Base-by-base conservation (phyloP, 2,888 invertebrate species). In the Selenia dentaria region DNA sequence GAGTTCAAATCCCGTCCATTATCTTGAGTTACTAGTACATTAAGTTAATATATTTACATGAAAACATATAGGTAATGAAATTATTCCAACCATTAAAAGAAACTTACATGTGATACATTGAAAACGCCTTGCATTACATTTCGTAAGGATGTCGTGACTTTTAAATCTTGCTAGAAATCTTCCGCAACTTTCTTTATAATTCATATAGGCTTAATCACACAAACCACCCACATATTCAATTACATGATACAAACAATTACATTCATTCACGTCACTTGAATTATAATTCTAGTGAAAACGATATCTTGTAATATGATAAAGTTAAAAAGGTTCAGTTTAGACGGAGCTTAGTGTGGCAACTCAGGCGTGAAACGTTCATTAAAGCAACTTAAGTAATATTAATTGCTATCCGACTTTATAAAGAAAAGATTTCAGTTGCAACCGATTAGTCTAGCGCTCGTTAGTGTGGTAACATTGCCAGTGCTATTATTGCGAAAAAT, bases 341-440 rank as follows among this genome's bases (percentile, higher is more conserved):
- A 20, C 53, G 63, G 54, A 43, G 42, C 42, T 51, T 55, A 65
- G 55, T 74, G 74, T 63, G 51, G 73, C 63, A 82, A 83, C 67
- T 70, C 64, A 68, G 50, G 68, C 78, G 73, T 76, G 70, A 79
- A 80, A 70, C 72, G 59, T 69, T 77, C 74, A 79, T 83, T 84
- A 80, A 79, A 78, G 65, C 54, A 67, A 37, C 47, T 80, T 84
- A 85, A 84, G 84, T 82, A 83, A 83, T 84, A 83, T 82, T 84
- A 87, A 86, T 84, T 81, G 73, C 79, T 66, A 76, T 70, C 66
- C 65, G 66, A 65, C 66, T 73, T 67, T 72, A 74, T 76, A 78
- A 80, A 81, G 78, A 77, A 80, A 74, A 78, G 76, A 74, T 73
- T 74, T 62, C 58, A 69, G 73, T 68, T 70, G 73, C 74, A 77